These are phyloP conservation scores for Poicephalus gulielmi DNA, from an alignment of 2,113 vertebrate genomes.

Conservation along the genomic window DNA sequence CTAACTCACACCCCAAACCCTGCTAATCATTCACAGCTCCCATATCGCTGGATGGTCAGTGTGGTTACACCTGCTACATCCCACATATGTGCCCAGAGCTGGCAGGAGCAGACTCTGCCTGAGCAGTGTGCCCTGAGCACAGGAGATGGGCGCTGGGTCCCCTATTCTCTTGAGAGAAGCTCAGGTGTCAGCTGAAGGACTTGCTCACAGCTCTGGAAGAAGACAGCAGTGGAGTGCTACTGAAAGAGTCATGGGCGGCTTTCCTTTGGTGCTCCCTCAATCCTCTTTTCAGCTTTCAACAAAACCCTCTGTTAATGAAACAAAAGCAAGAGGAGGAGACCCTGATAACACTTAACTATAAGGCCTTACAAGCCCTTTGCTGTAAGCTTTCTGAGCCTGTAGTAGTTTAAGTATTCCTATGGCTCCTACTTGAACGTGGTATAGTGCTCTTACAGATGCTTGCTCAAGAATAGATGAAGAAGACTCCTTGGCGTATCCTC, in stretches of 20 bases:
- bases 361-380: neutral
- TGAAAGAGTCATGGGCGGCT: neutral
- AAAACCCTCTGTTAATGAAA: neutral
- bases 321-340: neutral
- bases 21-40: neutral
- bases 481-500: neutral
- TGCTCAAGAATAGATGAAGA: neutral
- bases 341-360: neutral
- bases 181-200: neutral
- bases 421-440: neutral
- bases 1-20: neutral
- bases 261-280: neutral
- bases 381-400: neutral
- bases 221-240: neutral
- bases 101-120: neutral
- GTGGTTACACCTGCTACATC: rapidly evolving
- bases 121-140: rapidly evolving
- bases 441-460: neutral
- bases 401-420: neutral
- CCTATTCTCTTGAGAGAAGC: rapidly evolving
- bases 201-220: neutral
- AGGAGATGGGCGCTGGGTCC: rapidly evolving
- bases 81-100: rapidly evolving
- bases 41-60: neutral
- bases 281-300: neutral